phyloP scores from a whole-genome alignment of 2,888 invertebrate species.

The Eurois occulta region DNA sequence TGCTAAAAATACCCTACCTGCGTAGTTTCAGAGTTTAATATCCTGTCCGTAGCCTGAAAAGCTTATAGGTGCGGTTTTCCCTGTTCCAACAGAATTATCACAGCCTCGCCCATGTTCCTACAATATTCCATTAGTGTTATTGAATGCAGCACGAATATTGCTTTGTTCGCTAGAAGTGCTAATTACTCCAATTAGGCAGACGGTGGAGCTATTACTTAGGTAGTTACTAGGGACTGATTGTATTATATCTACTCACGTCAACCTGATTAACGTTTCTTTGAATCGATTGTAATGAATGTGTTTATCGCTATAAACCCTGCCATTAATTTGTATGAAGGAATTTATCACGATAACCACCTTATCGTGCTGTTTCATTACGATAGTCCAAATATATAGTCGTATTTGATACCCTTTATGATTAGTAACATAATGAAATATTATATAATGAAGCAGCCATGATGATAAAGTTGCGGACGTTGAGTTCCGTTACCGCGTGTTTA shows the following conservation, averaged over 20 bases:
- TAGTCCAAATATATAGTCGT: constrained; percentile 24
- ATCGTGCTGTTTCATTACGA: constrained; percentile 43
- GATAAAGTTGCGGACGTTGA: constrained; percentile 61
- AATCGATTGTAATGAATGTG: constrained; percentile 30
- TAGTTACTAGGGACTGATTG: constrained; percentile 41
- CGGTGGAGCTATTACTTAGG: background rate
- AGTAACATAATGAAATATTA: constrained; percentile 45
- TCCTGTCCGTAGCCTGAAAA: constrained; percentile 57
- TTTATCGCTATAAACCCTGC: constrained; percentile 32
- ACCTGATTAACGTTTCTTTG: constrained; percentile 48
- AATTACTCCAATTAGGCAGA: constrained; percentile 52
- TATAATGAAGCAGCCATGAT: constrained; percentile 42
- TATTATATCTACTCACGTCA: constrained; percentile 29
- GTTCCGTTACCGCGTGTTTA: constrained; percentile 45
- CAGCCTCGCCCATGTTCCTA: constrained; percentile 61
- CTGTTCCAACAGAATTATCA: constrained; percentile 54
- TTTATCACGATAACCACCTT: constrained; percentile 29
- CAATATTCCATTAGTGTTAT: constrained; percentile 69
- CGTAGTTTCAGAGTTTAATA: constrained; percentile 41
- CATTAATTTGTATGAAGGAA: constrained; percentile 21
- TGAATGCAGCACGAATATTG: constrained; percentile 62
- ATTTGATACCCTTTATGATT: constrained; percentile 46
- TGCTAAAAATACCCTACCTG: constrained; percentile 46
- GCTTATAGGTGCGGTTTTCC: constrained; percentile 65
- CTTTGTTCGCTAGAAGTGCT: constrained; percentile 50